Base-by-base conservation (phyloP, 2,888 invertebrate genomes). In the Aethes cnicana region DNA sequence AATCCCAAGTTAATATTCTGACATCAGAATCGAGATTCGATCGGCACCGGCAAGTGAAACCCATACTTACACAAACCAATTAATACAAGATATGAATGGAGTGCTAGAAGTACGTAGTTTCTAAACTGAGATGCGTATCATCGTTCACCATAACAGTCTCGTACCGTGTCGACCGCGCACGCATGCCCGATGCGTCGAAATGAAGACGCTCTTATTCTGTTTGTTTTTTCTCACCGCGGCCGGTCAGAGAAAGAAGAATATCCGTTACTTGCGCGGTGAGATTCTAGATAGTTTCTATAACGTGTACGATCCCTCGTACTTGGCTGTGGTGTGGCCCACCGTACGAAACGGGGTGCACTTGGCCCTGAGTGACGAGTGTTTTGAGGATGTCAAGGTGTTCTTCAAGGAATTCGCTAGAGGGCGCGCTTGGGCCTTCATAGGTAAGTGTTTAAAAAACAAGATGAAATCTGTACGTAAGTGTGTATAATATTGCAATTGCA, bases 401-500 rank as follows among this genome's bases (percentile, higher is more conserved):
- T 81, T 86, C 54, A 77, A 64, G 56, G 90, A 88, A 49, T 64
- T 91, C 54, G 63, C 72, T 0, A 81, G 76, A n/a, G 89, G 86
- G 4, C 76, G 79, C 49, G 75, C 78, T 25, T 91, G 91, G 91
- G 90, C 91, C 0, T 79, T 89, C 48, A 84, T 72, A 64, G 86
- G 92, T 91, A 68, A 87, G 90, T 73, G 11, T 12, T 36, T 28
- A 2, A 3, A 8, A 18, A 11, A 14, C 2, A 12, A 14, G 5
- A n/a, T n/a, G n/a, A n/a, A n/a, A n/a, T n/a, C n/a, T n/a, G n/a
- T n/a, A n/a, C n/a, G n/a, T n/a, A n/a, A n/a, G n/a, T n/a, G n/a
- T n/a, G n/a, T n/a, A n/a, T n/a, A n/a, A n/a, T n/a, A n/a, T n/a
- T n/a, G n/a, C n/a, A n/a, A n/a, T n/a, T n/a, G n/a, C n/a, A n/a